phyloP scores from a whole-genome alignment of 2,888 invertebrate genomes.

The Bhutanitis thaidina region DNA sequence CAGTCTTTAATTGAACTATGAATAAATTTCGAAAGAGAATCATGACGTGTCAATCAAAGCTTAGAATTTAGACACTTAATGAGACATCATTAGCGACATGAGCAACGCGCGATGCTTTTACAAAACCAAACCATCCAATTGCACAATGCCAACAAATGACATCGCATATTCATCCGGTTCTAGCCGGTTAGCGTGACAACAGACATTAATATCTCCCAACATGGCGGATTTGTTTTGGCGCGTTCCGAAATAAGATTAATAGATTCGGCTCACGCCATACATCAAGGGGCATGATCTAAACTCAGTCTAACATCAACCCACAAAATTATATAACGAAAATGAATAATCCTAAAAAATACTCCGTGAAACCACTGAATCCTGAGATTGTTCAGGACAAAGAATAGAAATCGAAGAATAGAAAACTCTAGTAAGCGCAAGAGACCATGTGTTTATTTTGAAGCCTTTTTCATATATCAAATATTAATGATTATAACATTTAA shows the following conservation, averaged over 20 bases:
- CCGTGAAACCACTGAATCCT: too few relatives aligned
- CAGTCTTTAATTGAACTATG: too few relatives aligned
- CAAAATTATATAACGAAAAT: background rate
- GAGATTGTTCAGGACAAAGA: too few relatives aligned
- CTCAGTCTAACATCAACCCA: conserved; percentile 21
- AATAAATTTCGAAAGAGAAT: too few relatives aligned
- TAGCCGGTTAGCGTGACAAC: conserved; percentile 37
- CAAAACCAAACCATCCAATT: conserved; percentile 10
- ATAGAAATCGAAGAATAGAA: too few relatives aligned
- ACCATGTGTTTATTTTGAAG: too few relatives aligned
- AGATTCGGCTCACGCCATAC: conserved; percentile 55
- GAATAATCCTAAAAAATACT: background rate
- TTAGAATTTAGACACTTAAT: background rate
- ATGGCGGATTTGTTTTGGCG: conserved; percentile 69
- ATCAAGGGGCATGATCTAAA: conserved; percentile 36
- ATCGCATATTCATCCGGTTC: conserved; percentile 31
- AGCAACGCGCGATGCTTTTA: background rate
- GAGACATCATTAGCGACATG: background rate
- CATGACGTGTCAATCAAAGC: background rate
- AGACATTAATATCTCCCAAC: conserved; percentile 52
- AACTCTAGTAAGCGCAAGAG: too few relatives aligned
- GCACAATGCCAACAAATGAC: conserved; percentile 26
- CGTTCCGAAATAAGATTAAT: conserved; percentile 66
- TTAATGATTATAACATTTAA: too few relatives aligned
- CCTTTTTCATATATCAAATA: too few relatives aligned